Evolutionary conservation across 2,888 invertebrate species (phyloP).

Genomic region (Rotaria socialis): DNA sequence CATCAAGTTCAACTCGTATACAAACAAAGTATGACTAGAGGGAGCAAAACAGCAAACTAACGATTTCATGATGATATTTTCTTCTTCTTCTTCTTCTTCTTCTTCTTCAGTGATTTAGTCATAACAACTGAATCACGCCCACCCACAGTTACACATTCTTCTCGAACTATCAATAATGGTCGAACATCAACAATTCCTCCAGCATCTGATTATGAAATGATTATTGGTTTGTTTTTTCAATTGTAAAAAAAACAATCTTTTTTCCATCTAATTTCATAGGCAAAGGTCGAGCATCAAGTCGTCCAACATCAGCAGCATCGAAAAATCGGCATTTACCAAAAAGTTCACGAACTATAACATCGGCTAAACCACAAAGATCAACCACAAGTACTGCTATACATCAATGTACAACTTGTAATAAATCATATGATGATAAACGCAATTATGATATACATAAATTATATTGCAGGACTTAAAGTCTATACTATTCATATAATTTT

Average conservation of each 20-base stretch:
- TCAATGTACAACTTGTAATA: slow-evolving; percentile 54
- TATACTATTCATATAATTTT: no score
- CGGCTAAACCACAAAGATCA: background rate
- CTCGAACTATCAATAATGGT: background rate
- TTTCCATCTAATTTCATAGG: background rate
- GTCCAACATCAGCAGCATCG: background rate
- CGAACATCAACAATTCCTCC: slow-evolving; percentile 17
- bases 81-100: background rate
- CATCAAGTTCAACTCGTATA: background rate
- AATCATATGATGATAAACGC: slow-evolving; percentile 52
- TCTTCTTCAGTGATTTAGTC: background rate
- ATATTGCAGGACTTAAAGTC: slow-evolving; percentile 50
- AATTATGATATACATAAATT: slow-evolving; percentile 56
- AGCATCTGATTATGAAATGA: slow-evolving; percentile 17
- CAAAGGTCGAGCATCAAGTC: slow-evolving; percentile 21
- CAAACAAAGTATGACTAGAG: background rate
- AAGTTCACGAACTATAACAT: background rate
- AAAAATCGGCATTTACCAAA: slow-evolving; percentile 1
- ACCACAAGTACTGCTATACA: slow-evolving; percentile 46
- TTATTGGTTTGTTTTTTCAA: background rate
- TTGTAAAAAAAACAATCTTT: background rate
- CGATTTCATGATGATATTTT: no score
- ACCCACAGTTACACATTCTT: background rate
- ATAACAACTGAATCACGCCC: background rate
- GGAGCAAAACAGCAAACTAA: background rate